Evolutionary conservation across 1,140 invertebrate genomes (phyloP), one percentile per base, ranked within the genome.

Genomic region (Mycetomoellerius zeteki): DNA sequence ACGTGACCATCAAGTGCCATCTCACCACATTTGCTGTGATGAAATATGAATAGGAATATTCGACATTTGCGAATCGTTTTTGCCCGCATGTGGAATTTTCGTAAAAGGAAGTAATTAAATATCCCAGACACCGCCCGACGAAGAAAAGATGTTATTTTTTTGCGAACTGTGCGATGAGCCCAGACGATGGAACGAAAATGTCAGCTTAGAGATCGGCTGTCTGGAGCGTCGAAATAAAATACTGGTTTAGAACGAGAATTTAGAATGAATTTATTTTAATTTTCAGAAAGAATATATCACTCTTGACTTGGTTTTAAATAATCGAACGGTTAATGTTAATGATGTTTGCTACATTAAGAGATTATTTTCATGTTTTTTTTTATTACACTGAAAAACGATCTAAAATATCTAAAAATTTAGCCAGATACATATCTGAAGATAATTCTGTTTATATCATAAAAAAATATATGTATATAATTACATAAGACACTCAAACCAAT

Each of bases 91-190:
- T 21, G 37, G 54, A 73, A 73, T 73, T 50, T 73, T 21, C n/a
- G 19, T 60, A 82, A 14, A 30, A 73, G 12, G 14, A 60, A 60
- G 73, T 27, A 84, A 60, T 82, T 73, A 82, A 84, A 73, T 10
- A 47, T 30, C 8, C 37, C 19, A 47, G 67, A 73, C 27, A 3
- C 27, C 19, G 54, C 10, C 8, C 37, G 27, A 33, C 14, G 10
- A 73, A 62, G 14, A 60, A 5, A 73, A 62, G 14, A 60, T 75
- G 0, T 21, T 47, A 21, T 58, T 73, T 71, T 75, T 82, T 71
- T 71, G 16, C 3, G 33, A 69, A 24, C 54, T 37, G 14, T 14
- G 7, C 37, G 54, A 14, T 8, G 30, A 24, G 1, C 24, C 24
- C 8, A 60, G 24, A 60, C 33, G 19, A 73, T 16, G 4, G 4